Percentiles rank a stretch among this genome's conserved stretches.
Conservation (phyloP, 1,140 invertebrate genomes). For the Heliconius eleuchia region DNA sequence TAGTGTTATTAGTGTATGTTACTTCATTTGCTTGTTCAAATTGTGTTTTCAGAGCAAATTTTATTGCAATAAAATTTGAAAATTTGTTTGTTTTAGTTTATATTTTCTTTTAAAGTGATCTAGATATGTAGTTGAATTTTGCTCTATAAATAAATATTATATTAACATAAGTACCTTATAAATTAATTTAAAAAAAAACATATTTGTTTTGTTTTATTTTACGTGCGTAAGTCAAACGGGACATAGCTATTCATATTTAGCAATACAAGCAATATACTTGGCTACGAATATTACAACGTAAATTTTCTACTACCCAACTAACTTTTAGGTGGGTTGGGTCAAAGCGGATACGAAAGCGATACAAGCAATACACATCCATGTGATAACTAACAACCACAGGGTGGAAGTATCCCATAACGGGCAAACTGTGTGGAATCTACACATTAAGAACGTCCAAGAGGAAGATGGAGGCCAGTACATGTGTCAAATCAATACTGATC, state of each 20-base stretch:
- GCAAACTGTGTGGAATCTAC: conserved; percentile 91
- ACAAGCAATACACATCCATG: conserved; percentile 93
- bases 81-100: too few species aligned
- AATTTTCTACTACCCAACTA: conserved; percentile 35
- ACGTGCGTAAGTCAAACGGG: background rate
- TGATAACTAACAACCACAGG: conserved; percentile 93
- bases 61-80: too few species aligned
- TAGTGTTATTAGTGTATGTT: background rate
- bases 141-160: too few species aligned
- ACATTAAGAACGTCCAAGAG: conserved; percentile 90
- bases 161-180: too few species aligned
- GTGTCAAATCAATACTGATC: conserved; percentile 92
- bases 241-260: too few species aligned
- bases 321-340: conserved; percentile 91
- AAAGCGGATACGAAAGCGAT: conserved; percentile 93
- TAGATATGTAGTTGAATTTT: too few species aligned
- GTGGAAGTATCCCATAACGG: conserved; percentile 90
- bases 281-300: background rate
- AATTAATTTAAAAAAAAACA: too few species aligned
- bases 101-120: too few species aligned
- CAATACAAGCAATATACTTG: background rate
- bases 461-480: conserved; percentile 92
- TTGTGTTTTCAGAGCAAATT: background rate
- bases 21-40: background rate
- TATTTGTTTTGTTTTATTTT: too few species aligned